phyloP scores from a whole-genome alignment of 2,797 vertebrate genomes.

The Okamejei kenojei region DNA sequence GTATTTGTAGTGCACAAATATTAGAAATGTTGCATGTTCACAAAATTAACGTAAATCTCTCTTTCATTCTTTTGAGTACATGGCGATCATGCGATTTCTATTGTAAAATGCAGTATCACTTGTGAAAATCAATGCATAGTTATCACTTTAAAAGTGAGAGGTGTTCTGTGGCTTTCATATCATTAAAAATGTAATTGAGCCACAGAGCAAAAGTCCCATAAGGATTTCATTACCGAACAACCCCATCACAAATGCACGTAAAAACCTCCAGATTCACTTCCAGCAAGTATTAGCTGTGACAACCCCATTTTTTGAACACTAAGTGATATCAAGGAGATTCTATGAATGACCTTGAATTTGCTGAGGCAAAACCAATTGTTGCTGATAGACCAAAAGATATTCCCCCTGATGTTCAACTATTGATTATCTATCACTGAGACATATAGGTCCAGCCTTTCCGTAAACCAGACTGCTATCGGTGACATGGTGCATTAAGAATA shows the following conservation, averaged over 20 bases:
- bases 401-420: constrained; percentile 31
- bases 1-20: no score
- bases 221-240: constrained; percentile 35
- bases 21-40: constrained; percentile 8
- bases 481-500: constrained; percentile 1
- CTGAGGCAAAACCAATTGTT: constrained; percentile 29
- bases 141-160: constrained; percentile 51
- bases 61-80: neutral
- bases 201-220: constrained; percentile 42
- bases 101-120: constrained; percentile 48
- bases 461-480: neutral
- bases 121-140: constrained; percentile 49
- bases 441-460: neutral
- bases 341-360: constrained; percentile 37
- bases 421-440: constrained; percentile 26
- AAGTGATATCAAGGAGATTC: constrained; percentile 28
- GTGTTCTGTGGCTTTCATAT: constrained; percentile 44
- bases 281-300: constrained; percentile 34
- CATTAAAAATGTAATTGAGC: constrained; percentile 53
- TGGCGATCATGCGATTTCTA: constrained; percentile 36
- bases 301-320: constrained; percentile 20
- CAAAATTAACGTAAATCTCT: constrained; percentile 33
- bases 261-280: constrained; percentile 30
- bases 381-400: constrained; percentile 32
- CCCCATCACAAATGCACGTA: constrained; percentile 22